Evolutionary conservation across 2,113 vertebrate species (phyloP), one percentile per base, ranked within the genome.

Genomic region (Cercopithecus mona): DNA sequence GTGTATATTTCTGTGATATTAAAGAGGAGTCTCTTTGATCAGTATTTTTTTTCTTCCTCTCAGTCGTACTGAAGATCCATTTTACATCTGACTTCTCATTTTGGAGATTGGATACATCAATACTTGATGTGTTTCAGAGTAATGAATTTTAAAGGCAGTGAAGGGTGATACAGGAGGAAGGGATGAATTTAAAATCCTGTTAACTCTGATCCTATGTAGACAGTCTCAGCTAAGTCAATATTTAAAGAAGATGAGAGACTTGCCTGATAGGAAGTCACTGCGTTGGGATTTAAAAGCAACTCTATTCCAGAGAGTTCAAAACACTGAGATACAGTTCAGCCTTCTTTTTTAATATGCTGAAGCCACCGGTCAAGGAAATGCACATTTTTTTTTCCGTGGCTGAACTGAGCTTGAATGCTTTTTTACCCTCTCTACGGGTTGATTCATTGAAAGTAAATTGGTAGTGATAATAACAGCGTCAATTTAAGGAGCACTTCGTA

Each of bases 101-200:
- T 84, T 17, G 72, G 61, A 90, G 96, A 55, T 4, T 48, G 48
- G 76, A 7, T 90, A 9, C 32, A 18, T 68, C 72, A 10, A 5
- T 83, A 82, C 85, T 84, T 12, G 88, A 64, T 38, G 5, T n/a
- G 45, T 70, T 79, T 92, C 59, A 45, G 85, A 82, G 80, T 66
- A 66, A 97, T 85, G 73, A 68, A 52, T 95, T 96, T 90, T 97
- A 80, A 90, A 95, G 96, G 95, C 70, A 55, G 70, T 14, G n/a
- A 66, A 43, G 64, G 87, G 72, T 23, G 82, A 86, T 68, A 20
- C 30, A 50, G 52, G 93, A 73, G 59, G 80, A 91, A 95, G 78
- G 73, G 92, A 70, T 91, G 92, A 45, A 38, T 89, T 79, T 88
- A 30, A 94, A 96, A 86, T 83, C 88, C 86, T 18, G 73, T 91